Evolutionary conservation across 2,888 invertebrate genomes (phyloP), one percentile per base, ranked within the genome.

Genomic region (Chloromyia formosa): DNA sequence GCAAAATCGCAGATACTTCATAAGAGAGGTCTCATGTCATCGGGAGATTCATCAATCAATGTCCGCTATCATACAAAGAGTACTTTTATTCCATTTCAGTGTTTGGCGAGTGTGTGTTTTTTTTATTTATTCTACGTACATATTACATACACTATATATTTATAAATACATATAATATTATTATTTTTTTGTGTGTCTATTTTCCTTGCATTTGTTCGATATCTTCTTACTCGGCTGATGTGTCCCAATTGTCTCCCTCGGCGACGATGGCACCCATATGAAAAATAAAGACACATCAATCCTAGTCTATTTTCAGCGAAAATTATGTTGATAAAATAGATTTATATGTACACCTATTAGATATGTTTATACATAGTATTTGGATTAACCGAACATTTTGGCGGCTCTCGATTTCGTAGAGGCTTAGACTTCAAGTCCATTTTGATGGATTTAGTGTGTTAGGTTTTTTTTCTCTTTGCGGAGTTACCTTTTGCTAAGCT

Each of bases 281-380:
- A 22, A 14, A 23, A 23, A 1, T 62, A 62, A 45, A 12, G 16
- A 35, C 20, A 49, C 16, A 66, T 66, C 66, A 66, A 66, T 66
- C 27, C 49, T 35, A 66, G 49, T 66, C 20, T 49, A 66, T 66
- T 66, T 66, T 20, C 22, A 23, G 49, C 45, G 18, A 66, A 66
- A 66, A 66, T 66, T 45, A 66, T 66, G 66, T 45, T 66, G 66
- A 66, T 66, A 66, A 66, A 62, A 66, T 66, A 35, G 27, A 35
- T 35, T 35, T 35, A 35, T 35, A 35, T 35, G 27, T 35, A 7
- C 7, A 35, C 27, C 27, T 35, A 35, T 7, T 35, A 35, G 2
- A 7, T 35, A 35, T 35, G 3, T 35, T 35, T 35, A 7, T 2
- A 35, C 27, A 35, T 35, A 35, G 27, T 35, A 66, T 66, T 66